These are phyloP conservation scores for Electrona antarctica DNA, from an alignment of 2,113 vertebrate species.

Conservation along the genomic window DNA sequence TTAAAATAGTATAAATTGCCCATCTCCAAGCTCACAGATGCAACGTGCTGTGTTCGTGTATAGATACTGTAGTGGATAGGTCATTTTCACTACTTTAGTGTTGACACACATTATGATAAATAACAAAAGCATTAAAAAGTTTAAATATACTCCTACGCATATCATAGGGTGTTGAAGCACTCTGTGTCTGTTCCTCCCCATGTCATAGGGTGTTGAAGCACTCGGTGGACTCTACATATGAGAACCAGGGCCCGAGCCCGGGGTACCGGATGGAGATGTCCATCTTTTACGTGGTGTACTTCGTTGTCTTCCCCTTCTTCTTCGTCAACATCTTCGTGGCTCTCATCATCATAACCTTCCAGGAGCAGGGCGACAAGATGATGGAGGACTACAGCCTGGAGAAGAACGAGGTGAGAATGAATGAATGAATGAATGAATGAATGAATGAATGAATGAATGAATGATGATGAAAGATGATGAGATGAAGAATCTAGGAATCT, in stretches of 20 bases:
- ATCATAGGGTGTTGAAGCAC: too few species aligned
- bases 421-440: not conserved
- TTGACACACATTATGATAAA: too few species aligned
- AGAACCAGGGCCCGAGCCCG: constrained; percentile 14
- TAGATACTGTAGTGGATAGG: too few species aligned
- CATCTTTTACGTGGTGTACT: constrained; percentile 15
- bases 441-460: not conserved
- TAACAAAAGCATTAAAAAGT: too few species aligned
- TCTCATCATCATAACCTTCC: constrained; percentile 15
- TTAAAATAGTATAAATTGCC: too few species aligned
- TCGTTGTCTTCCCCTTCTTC: constrained; percentile 19
- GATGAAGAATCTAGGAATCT: too few species aligned
- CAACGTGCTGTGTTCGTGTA: too few species aligned
- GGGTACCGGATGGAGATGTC: constrained; percentile 16
- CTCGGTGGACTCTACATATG: constrained; percentile 9
- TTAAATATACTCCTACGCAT: too few species aligned
- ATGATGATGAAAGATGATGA: not conserved
- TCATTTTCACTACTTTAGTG: too few species aligned
- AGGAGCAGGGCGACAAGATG: constrained; percentile 12
- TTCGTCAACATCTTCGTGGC: constrained; percentile 18
- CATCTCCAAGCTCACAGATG: too few species aligned
- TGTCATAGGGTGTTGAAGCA: constrained; percentile 6
- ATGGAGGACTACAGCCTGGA: constrained; percentile 16
- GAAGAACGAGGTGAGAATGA: constrained; percentile 3
- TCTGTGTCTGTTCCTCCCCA: not conserved